Evolutionary conservation across 2,113 vertebrate species (phyloP).

Genomic region (Nicator chloris): DNA sequence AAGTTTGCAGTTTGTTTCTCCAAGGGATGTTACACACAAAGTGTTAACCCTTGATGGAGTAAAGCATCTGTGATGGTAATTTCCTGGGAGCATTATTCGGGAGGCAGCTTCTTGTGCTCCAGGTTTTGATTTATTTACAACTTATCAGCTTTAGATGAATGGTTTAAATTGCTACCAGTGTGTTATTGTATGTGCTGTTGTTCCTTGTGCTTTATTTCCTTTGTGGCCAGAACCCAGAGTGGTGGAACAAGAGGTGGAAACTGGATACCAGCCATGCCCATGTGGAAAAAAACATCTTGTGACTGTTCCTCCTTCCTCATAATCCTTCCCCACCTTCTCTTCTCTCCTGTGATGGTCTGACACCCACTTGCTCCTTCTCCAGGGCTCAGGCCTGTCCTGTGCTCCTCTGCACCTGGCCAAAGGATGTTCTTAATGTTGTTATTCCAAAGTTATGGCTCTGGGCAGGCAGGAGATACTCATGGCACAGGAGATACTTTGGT

Average conservation of each 20-base stretch:
- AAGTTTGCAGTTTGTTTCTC: conserved; percentile 49
- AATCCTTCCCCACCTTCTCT: background rate
- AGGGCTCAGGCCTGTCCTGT: background rate
- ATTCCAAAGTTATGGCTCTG: background rate
- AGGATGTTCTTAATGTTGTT: background rate
- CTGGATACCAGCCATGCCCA: background rate
- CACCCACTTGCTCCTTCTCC: background rate
- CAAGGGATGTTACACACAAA: conserved; percentile 19
- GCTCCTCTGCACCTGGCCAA: background rate
- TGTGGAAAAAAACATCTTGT: background rate
- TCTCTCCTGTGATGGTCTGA: background rate
- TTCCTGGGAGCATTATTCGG: conserved; percentile 49
- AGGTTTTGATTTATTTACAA: conserved; percentile 38
- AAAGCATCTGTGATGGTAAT: conserved; percentile 10
- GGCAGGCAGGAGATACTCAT: background rate
- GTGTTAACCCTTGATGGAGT: conserved; percentile 19
- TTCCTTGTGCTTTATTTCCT: background rate
- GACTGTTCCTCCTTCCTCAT: background rate
- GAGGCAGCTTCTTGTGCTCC: conserved; percentile 11
- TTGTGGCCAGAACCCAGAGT: background rate
- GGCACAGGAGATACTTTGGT: background rate
- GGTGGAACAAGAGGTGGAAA: background rate
- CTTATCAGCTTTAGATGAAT: conserved; percentile 26
- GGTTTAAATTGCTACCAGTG: conserved; percentile 1
- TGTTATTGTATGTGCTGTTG: background rate